Evolutionary conservation across 1,140 invertebrate species (phyloP).

Genomic region (Scaptomyza pallida): DNA sequence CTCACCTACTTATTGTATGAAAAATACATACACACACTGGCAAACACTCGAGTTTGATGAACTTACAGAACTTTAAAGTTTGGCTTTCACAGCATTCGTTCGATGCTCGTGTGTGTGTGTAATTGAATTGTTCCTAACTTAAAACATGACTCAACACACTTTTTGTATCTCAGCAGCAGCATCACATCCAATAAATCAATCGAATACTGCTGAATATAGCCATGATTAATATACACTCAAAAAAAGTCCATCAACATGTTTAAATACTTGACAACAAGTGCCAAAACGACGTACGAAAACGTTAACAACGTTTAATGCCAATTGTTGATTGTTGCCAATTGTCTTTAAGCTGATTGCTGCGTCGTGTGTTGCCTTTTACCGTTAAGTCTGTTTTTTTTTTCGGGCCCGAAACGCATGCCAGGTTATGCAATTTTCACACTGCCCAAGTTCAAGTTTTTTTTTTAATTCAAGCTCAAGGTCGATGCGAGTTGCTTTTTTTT

Average conservation of each 20-base stretch:
- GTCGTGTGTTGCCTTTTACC: constrained; percentile 12
- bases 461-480: constrained; percentile 79
- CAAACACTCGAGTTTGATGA: constrained; percentile 70
- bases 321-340: constrained; percentile 48
- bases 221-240: constrained; percentile 39
- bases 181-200: constrained; percentile 61
- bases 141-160: constrained; percentile 72
- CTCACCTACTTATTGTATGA: constrained; percentile 62
- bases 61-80: constrained; percentile 39
- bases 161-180: constrained; percentile 25
- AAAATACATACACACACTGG: constrained; percentile 34
- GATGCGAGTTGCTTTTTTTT: constrained; percentile 13
- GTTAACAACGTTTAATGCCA: constrained; percentile 9
- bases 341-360: constrained; percentile 44
- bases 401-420: constrained; percentile 18
- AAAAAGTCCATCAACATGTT: constrained; percentile 28
- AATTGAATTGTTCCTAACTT: constrained; percentile 71
- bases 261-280: constrained; percentile 70
- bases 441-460: constrained; percentile 58
- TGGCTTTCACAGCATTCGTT: constrained; percentile 57
- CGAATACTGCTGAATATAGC: constrained; percentile 23
- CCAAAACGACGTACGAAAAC: constrained; percentile 59
- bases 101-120: constrained; percentile 35
- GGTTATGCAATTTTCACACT: constrained; percentile 55
- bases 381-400: not conserved